phyloP scores from a whole-genome alignment of 2,113 vertebrate genomes.

The Plotosus lineatus region DNA sequence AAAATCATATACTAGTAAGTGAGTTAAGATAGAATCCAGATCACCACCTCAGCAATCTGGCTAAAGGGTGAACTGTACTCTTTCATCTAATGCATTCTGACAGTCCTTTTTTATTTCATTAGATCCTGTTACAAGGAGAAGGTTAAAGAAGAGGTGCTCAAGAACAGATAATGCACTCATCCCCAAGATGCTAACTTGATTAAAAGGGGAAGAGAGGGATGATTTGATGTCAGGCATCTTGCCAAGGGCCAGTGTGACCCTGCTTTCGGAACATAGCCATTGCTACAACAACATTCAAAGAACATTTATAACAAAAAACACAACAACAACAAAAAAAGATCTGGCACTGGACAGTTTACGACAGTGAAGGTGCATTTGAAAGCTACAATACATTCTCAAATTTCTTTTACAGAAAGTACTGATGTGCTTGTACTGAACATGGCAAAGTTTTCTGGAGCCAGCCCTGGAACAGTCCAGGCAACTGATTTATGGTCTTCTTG shows the following conservation, averaged over 20 bases:
- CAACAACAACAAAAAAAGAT: not conserved
- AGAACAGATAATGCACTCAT: constrained; percentile 39
- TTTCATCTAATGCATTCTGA: constrained; percentile 32
- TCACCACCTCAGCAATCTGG: not conserved
- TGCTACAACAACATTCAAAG: not conserved
- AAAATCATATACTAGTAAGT: not conserved
- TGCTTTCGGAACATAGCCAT: constrained; percentile 15
- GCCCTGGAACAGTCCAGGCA: not conserved
- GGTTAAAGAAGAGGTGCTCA: constrained; percentile 35
- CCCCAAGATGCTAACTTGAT: constrained; percentile 16
- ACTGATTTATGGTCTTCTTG: not conserved
- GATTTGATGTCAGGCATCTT: constrained; percentile 3
- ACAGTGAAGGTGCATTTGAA: not conserved
- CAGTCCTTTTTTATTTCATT: constrained; percentile 1
- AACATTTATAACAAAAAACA: too few relatives aligned
- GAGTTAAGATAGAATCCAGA: not conserved
- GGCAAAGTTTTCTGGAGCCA: not conserved
- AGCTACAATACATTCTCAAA: not conserved
- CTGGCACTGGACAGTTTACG: not conserved
- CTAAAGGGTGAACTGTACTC: not conserved
- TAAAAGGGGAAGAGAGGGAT: constrained; percentile 22
- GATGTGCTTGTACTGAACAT: not conserved
- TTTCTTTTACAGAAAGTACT: not conserved
- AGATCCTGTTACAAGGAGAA: constrained; percentile 32
- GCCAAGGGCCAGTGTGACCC: not conserved